phyloP scores from a whole-genome alignment of 2,888 invertebrate genomes.

The Lithodes maja region DNA sequence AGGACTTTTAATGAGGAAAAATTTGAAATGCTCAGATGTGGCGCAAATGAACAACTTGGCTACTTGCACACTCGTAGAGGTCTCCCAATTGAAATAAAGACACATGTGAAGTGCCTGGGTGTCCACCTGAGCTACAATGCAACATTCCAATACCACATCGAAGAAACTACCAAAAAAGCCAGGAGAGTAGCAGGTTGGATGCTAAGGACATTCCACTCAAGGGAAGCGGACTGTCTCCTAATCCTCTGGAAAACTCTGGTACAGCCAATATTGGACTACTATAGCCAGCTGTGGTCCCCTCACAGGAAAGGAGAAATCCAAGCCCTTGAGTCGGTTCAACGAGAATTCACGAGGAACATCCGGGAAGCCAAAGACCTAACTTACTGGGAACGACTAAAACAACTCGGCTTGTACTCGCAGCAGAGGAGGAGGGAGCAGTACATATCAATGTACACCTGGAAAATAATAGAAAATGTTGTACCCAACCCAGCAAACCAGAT shows the following conservation, averaged over 20 bases:
- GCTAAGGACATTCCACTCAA: conserved; percentile 3
- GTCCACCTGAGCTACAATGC: conserved; percentile 11
- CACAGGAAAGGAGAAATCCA: conserved; percentile 16
- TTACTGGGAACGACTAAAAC: not conserved
- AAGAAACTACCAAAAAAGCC: not conserved
- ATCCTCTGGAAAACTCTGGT: conserved; percentile 27
- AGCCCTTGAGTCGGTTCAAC: not conserved
- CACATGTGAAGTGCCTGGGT: not conserved
- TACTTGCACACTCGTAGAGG: not conserved
- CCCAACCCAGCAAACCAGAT: not conserved
- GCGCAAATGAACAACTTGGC: not conserved
- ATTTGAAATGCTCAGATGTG: conserved; percentile 12
- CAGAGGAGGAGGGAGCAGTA: conserved; percentile 7
- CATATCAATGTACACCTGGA: not conserved
- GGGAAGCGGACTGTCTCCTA: conserved; percentile 8
- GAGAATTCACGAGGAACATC: conserved; percentile 18
- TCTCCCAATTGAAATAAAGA: not conserved
- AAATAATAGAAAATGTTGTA: no score
- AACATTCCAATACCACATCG: conserved; percentile 24
- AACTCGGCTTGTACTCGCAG: conserved; percentile 22
- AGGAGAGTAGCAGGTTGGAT: conserved; percentile 17
- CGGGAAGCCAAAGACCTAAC: not conserved
- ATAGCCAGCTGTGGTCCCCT: conserved; percentile 30
- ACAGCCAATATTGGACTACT: conserved; percentile 33
- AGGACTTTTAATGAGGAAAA: not conserved